Base-by-base conservation (phyloP, 2,888 invertebrate species). In the Stenoptilia bipunctidactyla region DNA sequence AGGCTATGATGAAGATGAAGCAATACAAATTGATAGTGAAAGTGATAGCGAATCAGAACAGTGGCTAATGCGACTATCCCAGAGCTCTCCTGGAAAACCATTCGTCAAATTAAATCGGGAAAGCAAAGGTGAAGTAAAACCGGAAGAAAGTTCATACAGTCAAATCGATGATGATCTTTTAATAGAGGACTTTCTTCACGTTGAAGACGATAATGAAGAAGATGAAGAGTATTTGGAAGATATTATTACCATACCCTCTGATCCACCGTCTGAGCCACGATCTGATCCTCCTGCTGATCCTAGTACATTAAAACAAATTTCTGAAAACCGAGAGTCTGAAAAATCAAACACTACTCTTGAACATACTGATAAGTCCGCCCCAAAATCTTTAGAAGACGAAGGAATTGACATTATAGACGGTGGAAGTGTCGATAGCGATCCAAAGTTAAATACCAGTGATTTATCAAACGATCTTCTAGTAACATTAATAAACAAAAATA, bases 41-140 rank as follows among this genome's bases (percentile, higher is more conserved):
- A 85, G 82, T 56, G 85, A 86, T 38, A 86, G 85, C 58, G 85
- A 85, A 50, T 76, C 82, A 39, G 80, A 84, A 39, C 65, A 85
- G 40, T 86, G 87, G 70, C 70, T 75, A 13, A 54, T 72, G 36
- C 80, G 87, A 36, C 79, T 88, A 33, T 77, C 88, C 1, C 86
- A 86, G 56, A 76, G 63, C 47, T 73, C 82, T 45, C 73, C 77
- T 13, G 66, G 67, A 2, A 79, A 79, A 50, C 67, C 73, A 25
- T 69, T 74, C 40, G 54, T 52, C 33, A 65, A 66, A 51, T 43
- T 56, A 15, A 14, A 49, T 14, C 53, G 51, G 42, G 49, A 52
- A 5, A 56, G 41, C 25, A 55, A 53, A 44, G 20, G 38, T 38
- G 58, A 65, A 33, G 37, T 42, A 5, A 51, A 53, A 27, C 58